Evolutionary conservation across 2,113 vertebrate genomes (phyloP).

Genomic region (Prunella fulvescens): DNA sequence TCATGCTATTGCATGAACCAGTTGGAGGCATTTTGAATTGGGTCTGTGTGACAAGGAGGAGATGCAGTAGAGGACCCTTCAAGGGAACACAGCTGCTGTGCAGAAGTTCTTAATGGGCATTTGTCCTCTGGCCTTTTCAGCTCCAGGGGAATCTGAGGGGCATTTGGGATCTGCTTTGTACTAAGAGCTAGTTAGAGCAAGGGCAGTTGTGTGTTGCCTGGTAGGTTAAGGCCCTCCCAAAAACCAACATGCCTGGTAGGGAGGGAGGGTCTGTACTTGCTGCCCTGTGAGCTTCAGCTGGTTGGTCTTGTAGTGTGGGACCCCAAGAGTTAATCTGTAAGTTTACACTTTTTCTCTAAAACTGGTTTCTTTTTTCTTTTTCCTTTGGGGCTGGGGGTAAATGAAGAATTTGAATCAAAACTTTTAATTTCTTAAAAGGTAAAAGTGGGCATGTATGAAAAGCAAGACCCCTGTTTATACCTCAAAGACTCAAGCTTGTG

Average conservation of each 20-base stretch:
- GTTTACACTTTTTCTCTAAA: neutral
- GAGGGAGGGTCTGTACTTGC: neutral
- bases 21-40: neutral
- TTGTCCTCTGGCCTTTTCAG: neutral
- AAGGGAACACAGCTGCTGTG: neutral
- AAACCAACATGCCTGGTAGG: neutral
- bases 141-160: neutral
- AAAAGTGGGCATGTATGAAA: neutral
- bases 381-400: fast-evolving
- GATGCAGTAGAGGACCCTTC: neutral
- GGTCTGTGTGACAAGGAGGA: neutral
- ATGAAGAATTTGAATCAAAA: neutral
- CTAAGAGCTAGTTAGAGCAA: neutral
- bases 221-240: neutral
- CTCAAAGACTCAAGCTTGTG: neutral
- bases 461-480: neutral
- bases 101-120: neutral
- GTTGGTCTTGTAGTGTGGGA: fast-evolving
- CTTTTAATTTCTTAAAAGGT: neutral
- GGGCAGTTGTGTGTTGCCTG: neutral
- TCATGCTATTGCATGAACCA: neutral
- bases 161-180: neutral
- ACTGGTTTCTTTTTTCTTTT: neutral
- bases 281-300: neutral
- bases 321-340: neutral